Percentiles rank a stretch among this genome's conserved stretches.
Conservation (phyloP, 2,113 vertebrate genomes). For the Misgurnus mizolepis region DNA sequence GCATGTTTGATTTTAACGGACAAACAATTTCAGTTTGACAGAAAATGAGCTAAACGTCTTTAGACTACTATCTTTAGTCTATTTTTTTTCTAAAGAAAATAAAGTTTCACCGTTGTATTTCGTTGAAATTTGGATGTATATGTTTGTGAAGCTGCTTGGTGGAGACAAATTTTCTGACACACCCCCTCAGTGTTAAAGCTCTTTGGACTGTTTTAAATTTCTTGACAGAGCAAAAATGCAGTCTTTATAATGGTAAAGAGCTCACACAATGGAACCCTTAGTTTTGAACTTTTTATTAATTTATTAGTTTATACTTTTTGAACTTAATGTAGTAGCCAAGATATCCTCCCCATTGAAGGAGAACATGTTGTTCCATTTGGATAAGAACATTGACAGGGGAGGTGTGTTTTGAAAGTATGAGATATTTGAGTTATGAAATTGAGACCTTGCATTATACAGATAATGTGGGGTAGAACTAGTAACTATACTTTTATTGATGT, state of each 20-base stretch:
- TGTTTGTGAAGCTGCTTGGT: neutral
- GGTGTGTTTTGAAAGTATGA: neutral
- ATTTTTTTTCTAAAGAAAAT: too few species aligned
- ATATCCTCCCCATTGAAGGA: neutral
- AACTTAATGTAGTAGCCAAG: neutral
- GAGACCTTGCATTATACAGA: neutral
- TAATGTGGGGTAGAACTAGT: neutral
- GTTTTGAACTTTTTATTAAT: too few species aligned
- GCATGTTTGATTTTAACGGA: too few species aligned
- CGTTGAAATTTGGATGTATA: too few species aligned
- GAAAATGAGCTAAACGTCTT: too few species aligned
- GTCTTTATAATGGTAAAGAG: neutral
- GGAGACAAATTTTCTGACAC: neutral
- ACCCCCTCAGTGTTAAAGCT: neutral
- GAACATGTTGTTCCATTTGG: slow-evolving; percentile 3
- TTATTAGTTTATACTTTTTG: too few species aligned
- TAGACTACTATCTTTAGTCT: too few species aligned
- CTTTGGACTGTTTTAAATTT: neutral
- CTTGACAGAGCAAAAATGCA: neutral
- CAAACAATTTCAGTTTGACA: too few species aligned
- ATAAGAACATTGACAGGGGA: neutral
- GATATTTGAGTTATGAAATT: neutral
- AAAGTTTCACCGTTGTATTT: too few species aligned
- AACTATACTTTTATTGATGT: neutral
- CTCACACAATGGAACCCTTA: too few species aligned